Evolutionary conservation across 2,113 vertebrate species (phyloP).

Genomic region (Uropsilus gracilis): DNA sequence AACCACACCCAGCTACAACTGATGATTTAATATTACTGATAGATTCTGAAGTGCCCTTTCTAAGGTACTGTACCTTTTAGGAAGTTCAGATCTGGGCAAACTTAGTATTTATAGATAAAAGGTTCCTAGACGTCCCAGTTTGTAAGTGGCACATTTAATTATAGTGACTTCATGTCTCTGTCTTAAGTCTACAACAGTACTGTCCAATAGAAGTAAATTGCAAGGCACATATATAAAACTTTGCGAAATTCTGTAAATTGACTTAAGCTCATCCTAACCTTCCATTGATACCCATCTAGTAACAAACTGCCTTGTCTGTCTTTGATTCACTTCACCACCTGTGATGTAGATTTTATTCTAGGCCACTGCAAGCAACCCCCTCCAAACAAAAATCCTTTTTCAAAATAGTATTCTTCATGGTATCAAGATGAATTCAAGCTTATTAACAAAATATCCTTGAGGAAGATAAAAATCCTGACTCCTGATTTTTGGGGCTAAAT

Average conservation of each 20-base stretch:
- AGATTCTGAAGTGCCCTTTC: background rate
- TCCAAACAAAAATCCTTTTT: background rate
- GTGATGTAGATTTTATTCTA: background rate
- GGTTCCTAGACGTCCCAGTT: background rate
- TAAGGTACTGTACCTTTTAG: background rate
- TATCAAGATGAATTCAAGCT: background rate
- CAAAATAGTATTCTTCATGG: background rate
- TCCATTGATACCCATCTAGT: background rate
- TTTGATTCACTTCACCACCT: background rate
- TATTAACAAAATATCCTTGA: background rate
- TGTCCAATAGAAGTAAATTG: background rate
- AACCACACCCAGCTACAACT: background rate
- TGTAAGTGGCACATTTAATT: constrained; percentile 40
- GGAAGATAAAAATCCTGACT: background rate
- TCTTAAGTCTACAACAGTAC: background rate
- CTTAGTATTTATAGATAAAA: background rate
- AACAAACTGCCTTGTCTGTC: background rate
- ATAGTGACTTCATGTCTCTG: background rate
- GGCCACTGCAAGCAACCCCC: background rate
- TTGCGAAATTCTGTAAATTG: background rate
- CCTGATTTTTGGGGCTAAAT: background rate
- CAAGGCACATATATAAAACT: background rate
- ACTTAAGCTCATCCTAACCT: background rate
- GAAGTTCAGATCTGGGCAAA: background rate
- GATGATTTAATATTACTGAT: background rate